Percentiles rank a stretch among this genome's conserved stretches.
Conservation (phyloP, 2,888 invertebrate genomes). For the Drosophila lutescens region DNA sequence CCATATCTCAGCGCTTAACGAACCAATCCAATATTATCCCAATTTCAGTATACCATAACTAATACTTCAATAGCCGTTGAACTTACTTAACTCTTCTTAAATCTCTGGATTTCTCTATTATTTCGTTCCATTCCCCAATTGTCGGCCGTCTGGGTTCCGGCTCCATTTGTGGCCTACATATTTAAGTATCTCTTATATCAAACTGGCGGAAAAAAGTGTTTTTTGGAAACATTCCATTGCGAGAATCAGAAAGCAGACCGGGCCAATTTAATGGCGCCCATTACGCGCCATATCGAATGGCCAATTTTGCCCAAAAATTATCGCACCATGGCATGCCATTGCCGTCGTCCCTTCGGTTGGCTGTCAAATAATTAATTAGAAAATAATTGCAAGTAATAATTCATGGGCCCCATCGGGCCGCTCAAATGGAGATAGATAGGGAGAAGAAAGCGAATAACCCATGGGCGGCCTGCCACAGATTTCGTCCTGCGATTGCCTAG, state of each 20-base stretch:
- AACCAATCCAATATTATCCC: constrained; percentile 13
- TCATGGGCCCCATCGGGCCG: constrained; percentile 61
- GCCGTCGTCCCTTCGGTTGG: constrained; percentile 37
- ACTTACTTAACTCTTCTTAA: constrained; percentile 9
- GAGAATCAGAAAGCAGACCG: constrained; percentile 39
- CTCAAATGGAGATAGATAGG: constrained; percentile 50
- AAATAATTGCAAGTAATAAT: constrained; percentile 80
- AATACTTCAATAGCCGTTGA: constrained; percentile 18
- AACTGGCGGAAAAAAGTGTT: constrained; percentile 28
- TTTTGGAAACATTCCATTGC: constrained; percentile 55
- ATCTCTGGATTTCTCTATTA: constrained; percentile 13
- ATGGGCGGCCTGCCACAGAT: constrained; percentile 54
- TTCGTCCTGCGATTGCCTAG: constrained; percentile 32
- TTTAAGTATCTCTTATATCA: constrained; percentile 66
- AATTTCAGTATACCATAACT: constrained; percentile 16
- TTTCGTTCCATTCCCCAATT: constrained; percentile 5
- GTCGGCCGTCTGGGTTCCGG: constrained; percentile 4
- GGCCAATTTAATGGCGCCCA: constrained; percentile 70
- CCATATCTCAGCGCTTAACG: neutral
- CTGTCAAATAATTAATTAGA: constrained; percentile 80
- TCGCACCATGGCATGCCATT: constrained; percentile 54
- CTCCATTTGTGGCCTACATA: constrained; percentile 48
- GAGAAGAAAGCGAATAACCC: constrained; percentile 51
- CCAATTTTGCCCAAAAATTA: constrained; percentile 65
- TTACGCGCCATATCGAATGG: constrained; percentile 54